phyloP scores from a whole-genome alignment of 2,113 vertebrate genomes.

The Chrysemys picta region DNA sequence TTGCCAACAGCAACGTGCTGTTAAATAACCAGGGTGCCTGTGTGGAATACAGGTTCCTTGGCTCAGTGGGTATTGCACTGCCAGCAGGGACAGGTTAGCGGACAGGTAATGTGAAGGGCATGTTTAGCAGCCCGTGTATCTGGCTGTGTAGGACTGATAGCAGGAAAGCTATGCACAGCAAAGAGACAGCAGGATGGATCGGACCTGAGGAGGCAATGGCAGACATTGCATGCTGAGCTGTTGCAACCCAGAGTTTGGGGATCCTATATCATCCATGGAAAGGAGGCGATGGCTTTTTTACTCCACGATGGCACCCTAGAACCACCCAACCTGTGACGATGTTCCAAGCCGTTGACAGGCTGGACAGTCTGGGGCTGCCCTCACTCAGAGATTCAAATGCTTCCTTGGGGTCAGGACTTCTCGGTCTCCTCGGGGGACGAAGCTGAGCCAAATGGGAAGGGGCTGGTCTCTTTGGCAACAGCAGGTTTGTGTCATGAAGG shows the following conservation, averaged over 20 bases:
- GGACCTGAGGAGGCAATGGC: neutral
- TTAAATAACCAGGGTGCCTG: neutral
- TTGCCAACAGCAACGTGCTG: neutral
- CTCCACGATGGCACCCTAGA: neutral
- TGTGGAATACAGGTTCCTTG: neutral
- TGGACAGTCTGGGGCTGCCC: neutral
- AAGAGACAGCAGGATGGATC: neutral
- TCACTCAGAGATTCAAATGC: neutral
- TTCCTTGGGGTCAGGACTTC: neutral
- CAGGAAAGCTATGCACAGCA: neutral
- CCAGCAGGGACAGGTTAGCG: neutral
- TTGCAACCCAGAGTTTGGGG: neutral
- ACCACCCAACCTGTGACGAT: neutral
- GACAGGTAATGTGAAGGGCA: neutral
- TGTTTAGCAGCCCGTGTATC: neutral
- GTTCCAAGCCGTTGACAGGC: neutral
- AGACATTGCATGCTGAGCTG: neutral
- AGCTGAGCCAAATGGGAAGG: neutral
- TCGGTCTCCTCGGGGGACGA: neutral
- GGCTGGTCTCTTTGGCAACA: neutral
- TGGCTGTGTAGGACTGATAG: neutral
- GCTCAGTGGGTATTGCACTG: neutral
- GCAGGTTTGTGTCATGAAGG: neutral
- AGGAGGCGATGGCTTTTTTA: neutral
- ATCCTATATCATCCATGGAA: neutral